A percentile compares a stretch with the other conserved stretches of the same genome.
phyloP scores from a whole-genome alignment of 1,140 invertebrate genomes.

The Latrodectus geometricus region DNA sequence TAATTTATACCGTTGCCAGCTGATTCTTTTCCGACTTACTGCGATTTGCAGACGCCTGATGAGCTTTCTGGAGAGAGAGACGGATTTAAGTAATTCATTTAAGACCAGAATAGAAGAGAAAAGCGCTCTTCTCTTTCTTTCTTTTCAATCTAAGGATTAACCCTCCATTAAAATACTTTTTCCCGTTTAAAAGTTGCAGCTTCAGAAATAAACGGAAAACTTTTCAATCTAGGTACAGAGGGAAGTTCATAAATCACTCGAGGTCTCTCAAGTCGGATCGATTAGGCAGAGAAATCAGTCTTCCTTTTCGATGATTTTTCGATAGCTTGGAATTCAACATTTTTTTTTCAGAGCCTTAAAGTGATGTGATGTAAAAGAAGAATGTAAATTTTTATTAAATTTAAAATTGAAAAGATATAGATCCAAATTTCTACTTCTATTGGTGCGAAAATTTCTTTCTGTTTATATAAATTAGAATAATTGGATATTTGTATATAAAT shows the following conservation, averaged over 20 bases:
- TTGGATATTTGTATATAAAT: too few relatives aligned
- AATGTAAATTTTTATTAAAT: too few relatives aligned
- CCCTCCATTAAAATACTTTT: slow-evolving; percentile 14
- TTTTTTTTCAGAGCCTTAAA: too few relatives aligned
- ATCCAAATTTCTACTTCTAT: too few relatives aligned
- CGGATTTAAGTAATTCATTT: slow-evolving; percentile 56
- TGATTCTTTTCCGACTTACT: slow-evolving; percentile 53
- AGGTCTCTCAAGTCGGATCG: neutral
- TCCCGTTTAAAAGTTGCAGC: neutral
- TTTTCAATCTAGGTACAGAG: neutral
- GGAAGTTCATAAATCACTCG: neutral
- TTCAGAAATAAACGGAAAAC: neutral
- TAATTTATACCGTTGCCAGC: slow-evolving; percentile 59
- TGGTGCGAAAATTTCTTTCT: too few relatives aligned
- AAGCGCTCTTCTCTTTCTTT: neutral
- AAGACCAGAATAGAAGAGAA: neutral
- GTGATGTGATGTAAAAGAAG: too few relatives aligned
- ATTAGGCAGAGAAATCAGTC: neutral
- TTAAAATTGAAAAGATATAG: too few relatives aligned
- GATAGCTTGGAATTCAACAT: too few relatives aligned
- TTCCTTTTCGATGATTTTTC: neutral
- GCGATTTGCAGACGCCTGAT: slow-evolving; percentile 55
- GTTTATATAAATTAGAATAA: too few relatives aligned
- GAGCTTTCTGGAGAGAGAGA: slow-evolving; percentile 35
- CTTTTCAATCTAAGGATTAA: slow-evolving; percentile 20